A percentile compares a stretch with the other conserved stretches of the same genome.
Evolutionary conservation across 1,140 invertebrate species (phyloP).

Genomic region (Papilio machaon): DNA sequence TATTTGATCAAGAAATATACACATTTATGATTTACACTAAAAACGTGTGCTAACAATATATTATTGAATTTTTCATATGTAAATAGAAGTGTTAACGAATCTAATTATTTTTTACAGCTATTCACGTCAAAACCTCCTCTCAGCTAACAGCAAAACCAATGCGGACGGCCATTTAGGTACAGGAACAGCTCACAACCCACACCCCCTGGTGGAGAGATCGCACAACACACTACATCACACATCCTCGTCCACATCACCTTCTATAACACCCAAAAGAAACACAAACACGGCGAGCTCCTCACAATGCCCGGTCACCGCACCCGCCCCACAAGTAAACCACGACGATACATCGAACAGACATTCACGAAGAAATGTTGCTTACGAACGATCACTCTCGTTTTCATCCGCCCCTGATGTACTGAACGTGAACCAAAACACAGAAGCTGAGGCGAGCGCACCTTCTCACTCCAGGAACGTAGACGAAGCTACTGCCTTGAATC

Average conservation of each 20-base stretch:
- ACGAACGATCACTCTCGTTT: conserved; percentile 70
- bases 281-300: conserved; percentile 56
- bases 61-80: no score
- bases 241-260: conserved; percentile 64
- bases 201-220: conserved; percentile 76
- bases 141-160: conserved; percentile 86
- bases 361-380: conserved; percentile 62
- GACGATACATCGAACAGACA: conserved; percentile 50
- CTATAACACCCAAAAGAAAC: conserved; percentile 72
- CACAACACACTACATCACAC: conserved; percentile 78
- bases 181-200: conserved; percentile 63
- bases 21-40: neutral
- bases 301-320: conserved; percentile 45
- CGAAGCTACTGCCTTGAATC: conserved; percentile 47
- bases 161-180: conserved; percentile 76
- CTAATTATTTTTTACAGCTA: conserved; percentile 83
- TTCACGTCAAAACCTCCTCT: conserved; percentile 92
- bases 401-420: conserved; percentile 81
- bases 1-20: neutral
- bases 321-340: conserved; percentile 54
- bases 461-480: conserved; percentile 53
- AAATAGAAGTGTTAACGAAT: neutral
- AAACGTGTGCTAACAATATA: conserved; percentile 5
- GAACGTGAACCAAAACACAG: conserved; percentile 79
- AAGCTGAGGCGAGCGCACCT: conserved; percentile 45